These are phyloP conservation scores for Marmota flaviventris DNA, from an alignment of 2,113 vertebrate species.

Conservation along the genomic window DNA sequence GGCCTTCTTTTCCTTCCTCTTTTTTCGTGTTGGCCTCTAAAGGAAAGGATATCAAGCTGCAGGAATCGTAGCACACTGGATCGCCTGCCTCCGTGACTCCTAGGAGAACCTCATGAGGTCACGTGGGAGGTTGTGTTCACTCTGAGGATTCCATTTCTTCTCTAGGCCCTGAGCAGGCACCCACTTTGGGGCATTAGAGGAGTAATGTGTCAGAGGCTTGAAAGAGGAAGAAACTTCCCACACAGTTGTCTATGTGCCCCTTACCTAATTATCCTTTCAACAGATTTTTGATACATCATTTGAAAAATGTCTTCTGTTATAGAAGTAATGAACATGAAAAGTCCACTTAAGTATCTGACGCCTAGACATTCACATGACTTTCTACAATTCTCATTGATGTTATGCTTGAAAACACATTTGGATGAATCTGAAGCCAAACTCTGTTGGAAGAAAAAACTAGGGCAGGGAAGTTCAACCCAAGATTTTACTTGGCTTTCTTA, in stretches of 20 bases:
- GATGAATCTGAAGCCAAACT: background rate
- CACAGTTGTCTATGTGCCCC: background rate
- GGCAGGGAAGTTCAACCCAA: background rate
- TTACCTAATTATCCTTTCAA: background rate
- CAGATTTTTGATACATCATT: background rate
- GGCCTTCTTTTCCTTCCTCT: background rate
- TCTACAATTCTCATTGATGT: background rate
- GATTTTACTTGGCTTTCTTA: background rate
- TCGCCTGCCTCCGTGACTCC: background rate
- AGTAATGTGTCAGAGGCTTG: background rate
- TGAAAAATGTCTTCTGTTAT: background rate
- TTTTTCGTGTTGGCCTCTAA: background rate
- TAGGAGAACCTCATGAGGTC: background rate
- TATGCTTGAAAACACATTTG: background rate
- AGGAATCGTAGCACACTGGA: background rate
- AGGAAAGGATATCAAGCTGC: background rate
- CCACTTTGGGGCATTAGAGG: background rate
- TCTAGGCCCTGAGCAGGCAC: background rate
- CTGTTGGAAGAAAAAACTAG: background rate
- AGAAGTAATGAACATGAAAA: conserved; percentile 17
- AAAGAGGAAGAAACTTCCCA: background rate
- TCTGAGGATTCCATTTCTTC: background rate
- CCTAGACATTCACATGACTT: background rate
- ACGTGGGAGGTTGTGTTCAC: background rate
- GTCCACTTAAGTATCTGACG: background rate